Evolutionary conservation across 2,888 invertebrate genomes (phyloP).

Genomic region (Drosophila eohydei): DNA sequence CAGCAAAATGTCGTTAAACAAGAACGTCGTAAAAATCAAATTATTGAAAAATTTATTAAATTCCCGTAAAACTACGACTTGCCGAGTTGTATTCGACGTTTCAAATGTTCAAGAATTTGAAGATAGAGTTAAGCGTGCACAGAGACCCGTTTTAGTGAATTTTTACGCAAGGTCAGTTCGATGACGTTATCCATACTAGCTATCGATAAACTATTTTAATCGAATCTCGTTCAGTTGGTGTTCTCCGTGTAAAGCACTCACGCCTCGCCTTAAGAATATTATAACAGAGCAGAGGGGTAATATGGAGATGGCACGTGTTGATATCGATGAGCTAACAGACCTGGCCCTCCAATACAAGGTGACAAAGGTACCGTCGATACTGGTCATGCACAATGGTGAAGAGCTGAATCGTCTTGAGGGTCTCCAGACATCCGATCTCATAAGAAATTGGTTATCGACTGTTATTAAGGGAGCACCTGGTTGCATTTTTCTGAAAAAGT

Average conservation of each 20-base stretch:
- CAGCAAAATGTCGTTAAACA: constrained; percentile 25
- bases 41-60: constrained; percentile 20
- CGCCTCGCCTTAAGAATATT: constrained; percentile 93
- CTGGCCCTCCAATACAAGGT: constrained; percentile 94
- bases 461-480: constrained; percentile 41
- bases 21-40: background rate
- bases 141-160: constrained; percentile 95
- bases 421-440: constrained; percentile 93
- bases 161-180: constrained; percentile 94
- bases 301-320: constrained; percentile 95
- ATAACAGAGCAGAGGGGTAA: constrained; percentile 92
- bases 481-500: constrained; percentile 1
- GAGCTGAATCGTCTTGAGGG: constrained; percentile 93
- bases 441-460: constrained; percentile 91
- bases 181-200: background rate
- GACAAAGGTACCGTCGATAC: constrained; percentile 94
- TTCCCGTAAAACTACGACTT: background rate
- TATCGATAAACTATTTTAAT: background rate
- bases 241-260: constrained; percentile 95
- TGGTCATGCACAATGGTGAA: constrained; percentile 94
- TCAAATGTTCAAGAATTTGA: constrained; percentile 96
- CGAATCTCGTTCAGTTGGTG: constrained; percentile 91
- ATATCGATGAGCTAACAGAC: constrained; percentile 95
- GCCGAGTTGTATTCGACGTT: constrained; percentile 89
- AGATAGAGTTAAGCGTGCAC: constrained; percentile 93